Percentiles rank a stretch among this genome's conserved stretches.
phyloP scores from a whole-genome alignment of 2,888 invertebrate species.

The Marronus borbonicus region DNA sequence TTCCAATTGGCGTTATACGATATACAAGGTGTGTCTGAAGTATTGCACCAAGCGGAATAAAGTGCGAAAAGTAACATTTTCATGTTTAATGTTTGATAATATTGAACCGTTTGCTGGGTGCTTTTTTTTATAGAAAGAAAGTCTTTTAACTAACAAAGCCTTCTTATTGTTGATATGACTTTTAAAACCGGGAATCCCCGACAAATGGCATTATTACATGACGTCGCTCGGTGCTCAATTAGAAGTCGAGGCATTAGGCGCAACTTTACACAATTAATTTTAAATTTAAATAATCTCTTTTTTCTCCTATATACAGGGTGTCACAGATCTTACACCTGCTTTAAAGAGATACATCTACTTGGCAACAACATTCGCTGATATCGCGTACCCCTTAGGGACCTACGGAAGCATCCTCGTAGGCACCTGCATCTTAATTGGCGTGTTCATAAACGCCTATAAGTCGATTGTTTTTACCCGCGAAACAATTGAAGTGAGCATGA shows the following conservation, averaged over 20 bases:
- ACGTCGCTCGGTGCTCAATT: too few species aligned
- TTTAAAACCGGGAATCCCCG: too few species aligned
- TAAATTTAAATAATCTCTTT: not conserved
- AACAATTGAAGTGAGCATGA: slow-evolving; percentile 84
- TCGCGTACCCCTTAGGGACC: slow-evolving; percentile 79
- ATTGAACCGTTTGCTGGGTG: too few species aligned
- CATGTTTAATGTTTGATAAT: too few species aligned
- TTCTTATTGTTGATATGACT: too few species aligned
- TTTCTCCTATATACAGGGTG: slow-evolving; percentile 74
- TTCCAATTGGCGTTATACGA: too few species aligned
- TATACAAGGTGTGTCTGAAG: too few species aligned
- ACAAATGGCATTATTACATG: too few species aligned
- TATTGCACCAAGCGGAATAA: too few species aligned
- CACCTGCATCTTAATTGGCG: slow-evolving; percentile 75
- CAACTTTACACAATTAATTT: not conserved
- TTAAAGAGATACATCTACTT: slow-evolving; percentile 87
- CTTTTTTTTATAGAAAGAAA: too few species aligned
- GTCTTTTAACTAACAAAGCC: too few species aligned
- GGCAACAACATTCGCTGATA: slow-evolving; percentile 84
- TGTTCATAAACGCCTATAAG: slow-evolving; percentile 84
- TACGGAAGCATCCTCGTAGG: slow-evolving; percentile 84
- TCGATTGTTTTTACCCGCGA: slow-evolving; percentile 82
- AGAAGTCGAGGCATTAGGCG: not conserved
- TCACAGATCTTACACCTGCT: slow-evolving; percentile 84
- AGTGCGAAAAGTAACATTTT: too few species aligned